Evolutionary conservation across 2,888 invertebrate genomes (phyloP).

Genomic region (Hyalella azteca): DNA sequence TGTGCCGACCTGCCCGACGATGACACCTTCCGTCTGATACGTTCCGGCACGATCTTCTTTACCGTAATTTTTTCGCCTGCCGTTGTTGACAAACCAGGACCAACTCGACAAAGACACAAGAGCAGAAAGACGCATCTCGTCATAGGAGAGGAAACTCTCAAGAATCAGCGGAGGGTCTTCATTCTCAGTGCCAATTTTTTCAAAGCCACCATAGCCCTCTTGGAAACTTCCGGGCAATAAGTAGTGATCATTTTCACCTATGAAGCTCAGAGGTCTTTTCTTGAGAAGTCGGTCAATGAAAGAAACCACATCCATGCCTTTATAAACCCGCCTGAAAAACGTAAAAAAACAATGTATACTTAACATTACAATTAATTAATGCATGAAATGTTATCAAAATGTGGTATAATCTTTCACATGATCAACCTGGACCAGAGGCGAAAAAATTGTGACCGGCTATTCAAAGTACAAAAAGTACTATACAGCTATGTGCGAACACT

Average conservation of each 20-base stretch:
- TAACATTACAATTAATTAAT: too few species aligned
- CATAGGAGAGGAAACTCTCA: constrained; percentile 69
- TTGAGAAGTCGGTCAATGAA: constrained; percentile 46
- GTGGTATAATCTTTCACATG: too few species aligned
- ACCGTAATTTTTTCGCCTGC: constrained; percentile 68
- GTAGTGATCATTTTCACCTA: constrained; percentile 55
- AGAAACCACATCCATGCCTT: constrained; percentile 38
- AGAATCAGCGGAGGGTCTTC: constrained; percentile 68
- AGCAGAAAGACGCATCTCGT: constrained; percentile 71
- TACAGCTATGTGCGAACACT: too few species aligned
- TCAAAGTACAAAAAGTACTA: too few species aligned
- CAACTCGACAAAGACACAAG: constrained; percentile 69
- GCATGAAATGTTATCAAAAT: too few species aligned
- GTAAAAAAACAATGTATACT: too few species aligned
- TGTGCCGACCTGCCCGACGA: constrained; percentile 67
- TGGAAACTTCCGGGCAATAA: constrained; percentile 40
- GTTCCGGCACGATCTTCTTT: constrained; percentile 63
- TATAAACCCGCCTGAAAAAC: constrained; percentile 44
- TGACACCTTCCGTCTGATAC: constrained; percentile 66
- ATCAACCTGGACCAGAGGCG: too few species aligned
- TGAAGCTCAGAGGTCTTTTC: constrained; percentile 46
- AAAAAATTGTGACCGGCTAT: too few species aligned
- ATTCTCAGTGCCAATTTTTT: constrained; percentile 60
- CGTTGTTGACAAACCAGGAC: constrained; percentile 71
- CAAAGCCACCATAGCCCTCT: neutral